Base-by-base conservation (phyloP, 1,140 invertebrate species). In the Streblospio benedicti region DNA sequence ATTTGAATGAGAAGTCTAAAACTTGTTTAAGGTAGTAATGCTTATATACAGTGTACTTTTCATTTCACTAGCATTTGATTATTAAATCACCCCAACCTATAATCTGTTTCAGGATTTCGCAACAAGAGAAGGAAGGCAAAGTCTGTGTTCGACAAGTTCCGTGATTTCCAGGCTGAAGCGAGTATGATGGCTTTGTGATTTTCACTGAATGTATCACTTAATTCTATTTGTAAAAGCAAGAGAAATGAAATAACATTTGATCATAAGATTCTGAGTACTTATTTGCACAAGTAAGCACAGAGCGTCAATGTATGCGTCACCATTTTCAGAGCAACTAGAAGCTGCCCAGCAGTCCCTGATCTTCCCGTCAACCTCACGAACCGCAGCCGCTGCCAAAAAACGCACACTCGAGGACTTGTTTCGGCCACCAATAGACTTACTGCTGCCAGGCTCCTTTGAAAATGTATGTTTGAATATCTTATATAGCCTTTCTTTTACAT, bases 351-450 rank as follows among this genome's bases (percentile, higher is more conserved):
- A n/a, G n/a, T n/a, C n/a, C n/a, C n/a, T n/a, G n/a, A n/a, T n/a
- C n/a, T n/a, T n/a, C n/a, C n/a, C n/a, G n/a, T n/a, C n/a, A n/a
- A n/a, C n/a, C n/a, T n/a, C n/a, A n/a, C n/a, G 56, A 4, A 30
- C 56, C 5, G 51, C 50, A 43, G 44, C 41, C 18, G 43, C 59
- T 6, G 49, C 59, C 55, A 83, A 83, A 64, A 71, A 75, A 41
- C 79, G 79, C 67, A 84, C 85, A 51, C 72, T 90, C 32, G 86
- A 87, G 74, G 86, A 87, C 70, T 74, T 90, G 6, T 90, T 87
- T 69, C 79, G 86, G 62, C 87, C 88, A 33, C 87, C 87, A 1
- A 81, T 85, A 57, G 86, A 89, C 69, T 79, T 90, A 28, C 81
- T 86, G 27, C 85, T 82, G 69, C 78, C 83, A 59, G 87, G 87